Base-by-base conservation (phyloP, 2,888 invertebrate species). In the Erannis defoliaria region DNA sequence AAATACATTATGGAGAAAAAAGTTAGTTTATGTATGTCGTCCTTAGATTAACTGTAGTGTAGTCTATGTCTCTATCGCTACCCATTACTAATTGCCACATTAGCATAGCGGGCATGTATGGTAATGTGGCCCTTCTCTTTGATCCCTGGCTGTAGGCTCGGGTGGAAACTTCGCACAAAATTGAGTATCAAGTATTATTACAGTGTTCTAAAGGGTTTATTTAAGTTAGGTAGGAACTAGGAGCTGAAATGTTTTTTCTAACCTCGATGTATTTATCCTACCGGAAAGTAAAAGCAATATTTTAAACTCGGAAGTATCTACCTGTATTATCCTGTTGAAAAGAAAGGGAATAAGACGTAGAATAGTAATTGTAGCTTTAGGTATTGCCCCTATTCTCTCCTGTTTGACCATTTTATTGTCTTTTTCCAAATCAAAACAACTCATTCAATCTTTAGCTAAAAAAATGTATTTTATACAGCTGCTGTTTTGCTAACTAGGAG, bases 101-200 rank as follows among this genome's bases (percentile, higher is more conserved):
- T 55, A 55, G 33, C 61, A 61, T 61, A 61, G 29, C 21, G 55
- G 42, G 19, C 45, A 18, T 33, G 49, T 51, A 61, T 51, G 61
- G 29, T 55, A 55, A 55, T 55, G n/a, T 23, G 49, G 23, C 40
- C 43, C 49, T 61, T 61, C 46, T 43, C 55, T 61, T 61, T 61
- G 61, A 61, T 61, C 61, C 61, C 51, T 43, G 12, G 54, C 18
- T 29, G 45, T 29, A 5, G 43, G 38, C n/a, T 12, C 5, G 48
- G 8, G 18, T 18, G 53, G 14, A 49, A 19, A 43, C 43, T 60
- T 49, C 10, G 12, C 42, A 10, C 42, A 37, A 50, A 55, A 51
- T 61, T 55, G 50, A 50, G 43, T 43, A 37, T 18, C 51, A 31
- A 26, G 49, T 23, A 54, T 9, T 51, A 53, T 42, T 40, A 40